A percentile compares a stretch with the other conserved stretches of the same genome.
phyloP scores from a whole-genome alignment of 2,888 invertebrate genomes.

The Pherbina coryleti region DNA sequence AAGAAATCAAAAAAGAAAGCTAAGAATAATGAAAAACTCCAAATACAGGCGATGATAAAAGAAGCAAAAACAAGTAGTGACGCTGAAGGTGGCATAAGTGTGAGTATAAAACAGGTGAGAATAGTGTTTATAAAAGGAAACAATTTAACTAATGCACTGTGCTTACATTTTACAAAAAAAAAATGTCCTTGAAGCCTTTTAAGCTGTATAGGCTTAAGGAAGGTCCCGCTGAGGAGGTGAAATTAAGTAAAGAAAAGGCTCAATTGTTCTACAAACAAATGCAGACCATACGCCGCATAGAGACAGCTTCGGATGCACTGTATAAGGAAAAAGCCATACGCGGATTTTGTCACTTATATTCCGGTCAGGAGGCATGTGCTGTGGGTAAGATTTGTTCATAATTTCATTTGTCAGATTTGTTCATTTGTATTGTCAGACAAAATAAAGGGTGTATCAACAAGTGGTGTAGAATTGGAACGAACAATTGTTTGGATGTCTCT shows the following conservation, averaged over 20 bases:
- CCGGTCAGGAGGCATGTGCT: conserved; percentile 81
- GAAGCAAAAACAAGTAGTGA: background rate
- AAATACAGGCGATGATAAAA: background rate
- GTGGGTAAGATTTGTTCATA: conserved; percentile 80
- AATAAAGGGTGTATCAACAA: too few relatives aligned
- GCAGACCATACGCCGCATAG: conserved; percentile 88
- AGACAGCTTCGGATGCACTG: conserved; percentile 91
- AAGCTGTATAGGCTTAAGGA: conserved; percentile 74
- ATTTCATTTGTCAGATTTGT: conserved; percentile 69
- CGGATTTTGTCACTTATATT: conserved; percentile 97
- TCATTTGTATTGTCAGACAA: too few relatives aligned
- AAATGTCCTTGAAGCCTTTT: background rate
- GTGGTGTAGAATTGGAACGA: too few relatives aligned
- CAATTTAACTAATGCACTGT: background rate
- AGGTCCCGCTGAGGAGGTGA: conserved; percentile 81
- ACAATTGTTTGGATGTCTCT: too few relatives aligned
- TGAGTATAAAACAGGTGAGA: background rate
- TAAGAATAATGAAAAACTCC: background rate
- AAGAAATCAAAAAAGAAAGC: background rate
- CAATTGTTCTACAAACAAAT: conserved; percentile 80
- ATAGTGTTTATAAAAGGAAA: background rate
- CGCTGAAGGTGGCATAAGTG: background rate
- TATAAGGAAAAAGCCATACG: conserved; percentile 95
- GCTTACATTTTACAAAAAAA: background rate
- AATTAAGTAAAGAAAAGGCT: conserved; percentile 84